phyloP scores from a whole-genome alignment of 2,888 invertebrate genomes.

The Saturnia pavonia region DNA sequence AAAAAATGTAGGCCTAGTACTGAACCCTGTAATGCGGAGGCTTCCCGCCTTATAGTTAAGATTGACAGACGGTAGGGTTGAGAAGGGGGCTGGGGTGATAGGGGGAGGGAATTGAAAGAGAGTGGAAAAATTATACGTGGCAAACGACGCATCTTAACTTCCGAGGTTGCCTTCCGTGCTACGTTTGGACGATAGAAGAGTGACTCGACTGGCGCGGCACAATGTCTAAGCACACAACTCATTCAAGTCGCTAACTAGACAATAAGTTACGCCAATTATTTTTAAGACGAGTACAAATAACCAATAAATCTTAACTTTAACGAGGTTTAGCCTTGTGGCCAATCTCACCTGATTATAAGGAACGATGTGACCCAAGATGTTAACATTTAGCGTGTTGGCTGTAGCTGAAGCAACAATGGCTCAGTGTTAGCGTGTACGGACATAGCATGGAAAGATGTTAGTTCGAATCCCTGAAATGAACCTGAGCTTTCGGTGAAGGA shows the following conservation, averaged over 20 bases:
- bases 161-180: conserved; percentile 64
- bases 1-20: conserved; percentile 62
- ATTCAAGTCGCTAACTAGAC: neutral
- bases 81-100: conserved; percentile 54
- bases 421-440: no score
- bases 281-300: neutral
- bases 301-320: no score
- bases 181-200: conserved; percentile 39
- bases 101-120: conserved; percentile 73
- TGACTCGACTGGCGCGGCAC: conserved; percentile 28
- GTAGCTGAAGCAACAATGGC: no score
- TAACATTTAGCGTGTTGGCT: no score
- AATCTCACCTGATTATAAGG: no score
- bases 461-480: no score
- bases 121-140: conserved; percentile 80
- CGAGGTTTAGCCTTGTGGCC: no score
- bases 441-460: no score
- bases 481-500: no score
- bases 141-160: conserved; percentile 80
- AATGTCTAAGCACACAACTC: neutral
- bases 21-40: conserved; percentile 61
- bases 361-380: no score
- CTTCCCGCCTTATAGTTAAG: conserved; percentile 75
- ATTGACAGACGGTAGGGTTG: conserved; percentile 80
- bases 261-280: neutral